Conservation (phyloP, 2,888 invertebrate genomes). For the Lasioglossum pauxillum region DNA sequence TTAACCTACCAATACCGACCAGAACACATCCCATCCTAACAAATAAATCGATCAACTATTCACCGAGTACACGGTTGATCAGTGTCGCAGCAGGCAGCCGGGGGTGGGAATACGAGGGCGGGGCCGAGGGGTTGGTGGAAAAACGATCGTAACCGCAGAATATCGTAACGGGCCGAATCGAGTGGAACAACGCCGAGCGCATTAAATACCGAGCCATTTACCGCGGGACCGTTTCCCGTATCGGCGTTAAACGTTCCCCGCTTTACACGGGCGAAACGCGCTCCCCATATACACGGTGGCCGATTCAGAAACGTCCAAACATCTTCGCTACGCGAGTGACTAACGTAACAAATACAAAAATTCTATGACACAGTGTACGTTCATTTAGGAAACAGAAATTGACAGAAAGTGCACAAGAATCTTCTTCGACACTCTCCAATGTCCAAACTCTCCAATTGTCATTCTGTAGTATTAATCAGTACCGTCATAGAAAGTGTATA, state of each 20-base stretch:
- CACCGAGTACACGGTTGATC: constrained; percentile 29
- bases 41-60: constrained; percentile 32
- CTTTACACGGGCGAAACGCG: constrained; percentile 40
- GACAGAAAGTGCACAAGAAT: too few species aligned
- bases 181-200: constrained; percentile 26
- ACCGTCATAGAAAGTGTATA: too few species aligned
- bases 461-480: too few species aligned
- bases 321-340: background rate
- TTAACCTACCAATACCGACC: constrained; percentile 23
- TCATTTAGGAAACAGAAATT: too few species aligned
- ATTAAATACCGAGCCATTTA: constrained; percentile 62
- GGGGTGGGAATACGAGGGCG: background rate
- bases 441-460: too few species aligned
- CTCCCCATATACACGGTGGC: background rate
- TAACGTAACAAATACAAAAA: too few species aligned
- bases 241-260: constrained; percentile 55
- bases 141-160: constrained; percentile 49
- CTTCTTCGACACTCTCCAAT: too few species aligned
- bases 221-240: constrained; percentile 35
- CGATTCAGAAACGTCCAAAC: background rate
- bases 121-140: background rate
- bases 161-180: constrained; percentile 39
- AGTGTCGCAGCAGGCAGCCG: background rate
- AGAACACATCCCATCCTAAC: background rate
- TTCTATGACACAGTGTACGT: too few species aligned